Evolutionary conservation across 2,888 invertebrate species (phyloP).

Genomic region (Escarpia spicata): DNA sequence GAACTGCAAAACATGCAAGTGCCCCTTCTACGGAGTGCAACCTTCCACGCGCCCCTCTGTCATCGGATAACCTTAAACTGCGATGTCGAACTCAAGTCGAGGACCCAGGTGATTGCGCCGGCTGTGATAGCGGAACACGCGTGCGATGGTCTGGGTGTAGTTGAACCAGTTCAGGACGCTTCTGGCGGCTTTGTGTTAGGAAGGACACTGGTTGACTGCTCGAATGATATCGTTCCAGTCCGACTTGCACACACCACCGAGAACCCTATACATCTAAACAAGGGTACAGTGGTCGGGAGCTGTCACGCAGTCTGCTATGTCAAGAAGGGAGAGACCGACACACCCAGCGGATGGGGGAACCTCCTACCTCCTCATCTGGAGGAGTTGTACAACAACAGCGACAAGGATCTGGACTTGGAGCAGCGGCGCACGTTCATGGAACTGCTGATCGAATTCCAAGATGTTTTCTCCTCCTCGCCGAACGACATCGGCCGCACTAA

Average conservation of each 20-base stretch:
- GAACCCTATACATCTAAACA: background rate
- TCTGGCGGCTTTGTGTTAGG: background rate
- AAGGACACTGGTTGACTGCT: background rate
- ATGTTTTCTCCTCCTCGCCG: background rate
- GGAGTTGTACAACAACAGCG: background rate
- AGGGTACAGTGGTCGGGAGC: background rate
- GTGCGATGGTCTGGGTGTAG: no score
- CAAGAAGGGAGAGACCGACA: background rate
- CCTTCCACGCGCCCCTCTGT: no score
- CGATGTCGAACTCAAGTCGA: no score
- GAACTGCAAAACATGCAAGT: no score
- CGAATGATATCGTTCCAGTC: background rate
- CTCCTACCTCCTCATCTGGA: background rate
- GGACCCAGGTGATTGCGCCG: background rate
- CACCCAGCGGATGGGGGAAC: background rate
- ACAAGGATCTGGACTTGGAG: background rate
- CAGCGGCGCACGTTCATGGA: background rate
- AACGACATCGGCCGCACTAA: background rate
- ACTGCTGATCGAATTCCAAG: background rate
- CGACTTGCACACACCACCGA: background rate
- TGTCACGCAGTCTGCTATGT: background rate
- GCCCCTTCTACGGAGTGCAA: no score
- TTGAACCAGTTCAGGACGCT: no score
- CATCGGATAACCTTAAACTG: no score
- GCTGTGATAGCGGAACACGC: background rate